Evolutionary conservation across 1,140 invertebrate species (phyloP), one percentile per base, ranked within the genome.

Genomic region (Zaprionus ghesquierei): DNA sequence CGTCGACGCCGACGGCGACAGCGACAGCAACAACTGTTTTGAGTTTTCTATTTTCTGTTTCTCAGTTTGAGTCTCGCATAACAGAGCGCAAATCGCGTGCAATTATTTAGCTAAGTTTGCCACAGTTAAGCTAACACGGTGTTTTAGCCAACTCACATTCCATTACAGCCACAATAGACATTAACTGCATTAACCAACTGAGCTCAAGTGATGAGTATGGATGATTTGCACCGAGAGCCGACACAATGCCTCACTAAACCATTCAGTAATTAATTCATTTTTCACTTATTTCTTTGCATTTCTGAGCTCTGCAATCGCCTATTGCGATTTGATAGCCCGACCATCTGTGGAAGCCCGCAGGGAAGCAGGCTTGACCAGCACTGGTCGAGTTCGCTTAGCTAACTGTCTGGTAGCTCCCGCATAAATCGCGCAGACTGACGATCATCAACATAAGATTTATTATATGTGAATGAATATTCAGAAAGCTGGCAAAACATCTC

Each of bases 61-160:
- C 49, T 59, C 71, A 75, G 10, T 46, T 25, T 38, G 54, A 56
- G 25, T 54, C 54, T 75, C 79, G 65, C 62, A 81, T 75, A 61
- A 68, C 63, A 74, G 62, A 68, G 61, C 62, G 69, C 74, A 81
- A 72, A 89, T 87, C 84, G 84, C 84, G 84, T 87, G 84, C 84
- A 87, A 87, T 87, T 87, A 89, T 87, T 87, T 89, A 79, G 80
- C 63, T 79, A 81, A 81, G 65, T 79, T 66, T 60, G 69, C 80
- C 70, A 63, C 55, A 65, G 66, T 79, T 76, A 53, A 79, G 60
- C 59, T 46, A 41, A 41, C n/a, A 41, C 35, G n/a, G n/a, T n/a
- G 23, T 27, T 71, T 59, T 78, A 59, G 64, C 50, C 49, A 20
- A 60, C 27, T 65, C 66, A 84, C 77, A 81, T 75, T 86, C 81